Evolutionary conservation across 2,113 vertebrate species (phyloP).

Genomic region (Peromyscus leucopus): DNA sequence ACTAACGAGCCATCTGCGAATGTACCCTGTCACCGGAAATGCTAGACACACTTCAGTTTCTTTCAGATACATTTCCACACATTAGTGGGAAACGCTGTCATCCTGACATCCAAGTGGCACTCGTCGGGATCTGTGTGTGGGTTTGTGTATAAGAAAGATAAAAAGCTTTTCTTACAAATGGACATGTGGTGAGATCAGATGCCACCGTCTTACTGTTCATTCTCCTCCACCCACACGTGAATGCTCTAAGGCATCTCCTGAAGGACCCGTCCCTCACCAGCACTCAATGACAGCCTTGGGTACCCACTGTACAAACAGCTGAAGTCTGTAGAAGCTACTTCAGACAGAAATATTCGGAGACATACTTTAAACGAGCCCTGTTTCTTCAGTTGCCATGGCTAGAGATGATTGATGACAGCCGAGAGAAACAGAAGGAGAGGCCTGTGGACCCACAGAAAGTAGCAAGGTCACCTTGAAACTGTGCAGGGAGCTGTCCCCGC

Average conservation of each 20-base stretch:
- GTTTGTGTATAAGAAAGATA: background rate
- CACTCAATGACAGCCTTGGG: background rate
- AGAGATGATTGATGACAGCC: background rate
- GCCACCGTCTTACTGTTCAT: background rate
- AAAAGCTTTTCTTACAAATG: background rate
- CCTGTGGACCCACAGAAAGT: background rate
- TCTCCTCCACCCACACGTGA: background rate
- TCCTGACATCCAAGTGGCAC: slow-evolving; percentile 38
- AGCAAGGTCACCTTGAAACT: too few species aligned
- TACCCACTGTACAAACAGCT: background rate
- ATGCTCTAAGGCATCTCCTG: background rate
- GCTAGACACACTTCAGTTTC: slow-evolving; percentile 38
- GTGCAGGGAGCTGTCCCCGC: accelerated
- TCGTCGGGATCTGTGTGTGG: background rate
- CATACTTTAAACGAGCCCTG: background rate
- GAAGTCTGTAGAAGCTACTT: background rate
- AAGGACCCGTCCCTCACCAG: background rate
- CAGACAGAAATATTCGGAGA: background rate
- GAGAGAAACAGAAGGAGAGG: background rate
- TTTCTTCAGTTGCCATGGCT: background rate
- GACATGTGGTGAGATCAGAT: background rate
- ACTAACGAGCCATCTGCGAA: slow-evolving; percentile 39
- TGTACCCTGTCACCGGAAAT: slow-evolving; percentile 5
- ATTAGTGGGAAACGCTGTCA: slow-evolving; percentile 40
- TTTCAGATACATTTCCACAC: slow-evolving; percentile 24